These are phyloP conservation scores for Cladopsammia gracilis DNA, from an alignment of 64 coral and sea anemone species.

Conservation along the genomic window DNA sequence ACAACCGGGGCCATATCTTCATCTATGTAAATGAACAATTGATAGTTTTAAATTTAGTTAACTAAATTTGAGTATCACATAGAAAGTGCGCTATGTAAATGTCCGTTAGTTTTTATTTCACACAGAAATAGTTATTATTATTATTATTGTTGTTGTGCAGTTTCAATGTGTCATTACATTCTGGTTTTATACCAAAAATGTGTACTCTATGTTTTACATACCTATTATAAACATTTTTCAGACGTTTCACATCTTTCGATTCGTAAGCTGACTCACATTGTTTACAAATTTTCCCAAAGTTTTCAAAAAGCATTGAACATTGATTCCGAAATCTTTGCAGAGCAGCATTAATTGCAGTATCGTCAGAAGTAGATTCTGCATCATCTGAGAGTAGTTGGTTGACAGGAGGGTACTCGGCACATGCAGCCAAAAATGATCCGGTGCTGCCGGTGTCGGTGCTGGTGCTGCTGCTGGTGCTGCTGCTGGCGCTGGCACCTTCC, in stretches of 20 bases:
- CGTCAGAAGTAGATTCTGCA: not conserved
- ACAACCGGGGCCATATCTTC: too few relatives aligned
- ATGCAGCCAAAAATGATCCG: not conserved
- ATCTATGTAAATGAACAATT: too few relatives aligned
- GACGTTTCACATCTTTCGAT: not conserved
- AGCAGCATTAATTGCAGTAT: not conserved
- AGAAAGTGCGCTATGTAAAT: too few relatives aligned
- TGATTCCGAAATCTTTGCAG: not conserved
- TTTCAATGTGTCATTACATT: not conserved
- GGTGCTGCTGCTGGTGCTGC: not conserved
- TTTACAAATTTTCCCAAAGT: not conserved
- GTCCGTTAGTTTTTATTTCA: too few relatives aligned
- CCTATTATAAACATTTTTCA: not conserved
- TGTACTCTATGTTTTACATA: not conserved
- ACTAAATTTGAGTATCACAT: too few relatives aligned
- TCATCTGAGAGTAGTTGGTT: not conserved
- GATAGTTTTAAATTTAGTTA: too few relatives aligned
- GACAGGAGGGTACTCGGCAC: not conserved
- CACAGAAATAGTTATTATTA: too few relatives aligned
- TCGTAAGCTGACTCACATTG: not conserved
- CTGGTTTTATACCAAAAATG: not conserved
- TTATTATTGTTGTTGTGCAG: too few relatives aligned
- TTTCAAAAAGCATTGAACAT: not conserved
- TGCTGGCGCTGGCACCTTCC: not conserved
- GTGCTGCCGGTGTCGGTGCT: too few relatives aligned